Evolutionary conservation across 2,888 invertebrate genomes (phyloP).

Genomic region (Andrena bucephala): DNA sequence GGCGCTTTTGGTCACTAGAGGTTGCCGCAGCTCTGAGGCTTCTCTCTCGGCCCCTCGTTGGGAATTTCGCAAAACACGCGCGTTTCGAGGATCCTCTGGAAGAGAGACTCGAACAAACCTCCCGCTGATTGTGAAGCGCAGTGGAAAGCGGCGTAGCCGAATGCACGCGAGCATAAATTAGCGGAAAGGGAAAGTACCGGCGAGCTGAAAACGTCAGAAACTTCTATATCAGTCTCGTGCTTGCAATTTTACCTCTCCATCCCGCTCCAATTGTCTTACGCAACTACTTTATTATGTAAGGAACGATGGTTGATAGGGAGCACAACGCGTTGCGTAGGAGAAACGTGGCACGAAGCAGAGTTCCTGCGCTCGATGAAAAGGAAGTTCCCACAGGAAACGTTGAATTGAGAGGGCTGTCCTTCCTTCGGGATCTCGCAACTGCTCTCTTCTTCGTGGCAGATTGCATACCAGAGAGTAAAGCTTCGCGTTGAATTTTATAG

Average conservation of each 20-base stretch:
- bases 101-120: not conserved
- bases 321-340: not conserved
- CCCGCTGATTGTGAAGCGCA: constrained; percentile 7
- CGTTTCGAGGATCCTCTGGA: constrained; percentile 18
- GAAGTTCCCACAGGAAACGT: constrained; percentile 63
- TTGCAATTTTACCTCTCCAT: constrained; percentile 1
- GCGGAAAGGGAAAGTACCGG: constrained; percentile 52
- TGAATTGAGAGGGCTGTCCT: constrained; percentile 30
- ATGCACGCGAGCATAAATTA: constrained; percentile 12
- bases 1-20: constrained; percentile 62
- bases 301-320: constrained; percentile 15
- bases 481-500: constrained; percentile 51
- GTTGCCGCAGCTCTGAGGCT: constrained; percentile 38
- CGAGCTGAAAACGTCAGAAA: not conserved
- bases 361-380: constrained; percentile 39
- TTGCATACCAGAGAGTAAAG: constrained; percentile 36
- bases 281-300: constrained; percentile 40
- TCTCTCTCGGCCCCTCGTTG: constrained; percentile 47
- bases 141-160: constrained; percentile 13
- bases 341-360: not conserved
- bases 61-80: constrained; percentile 64
- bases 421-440: constrained; percentile 31
- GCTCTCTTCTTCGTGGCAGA: constrained; percentile 27
- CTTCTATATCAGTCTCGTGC: constrained; percentile 1
- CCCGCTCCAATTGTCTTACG: constrained; percentile 37